These are phyloP conservation scores for Tachuris rubrigastra DNA, from an alignment of 2,113 vertebrate species.

Conservation along the genomic window DNA sequence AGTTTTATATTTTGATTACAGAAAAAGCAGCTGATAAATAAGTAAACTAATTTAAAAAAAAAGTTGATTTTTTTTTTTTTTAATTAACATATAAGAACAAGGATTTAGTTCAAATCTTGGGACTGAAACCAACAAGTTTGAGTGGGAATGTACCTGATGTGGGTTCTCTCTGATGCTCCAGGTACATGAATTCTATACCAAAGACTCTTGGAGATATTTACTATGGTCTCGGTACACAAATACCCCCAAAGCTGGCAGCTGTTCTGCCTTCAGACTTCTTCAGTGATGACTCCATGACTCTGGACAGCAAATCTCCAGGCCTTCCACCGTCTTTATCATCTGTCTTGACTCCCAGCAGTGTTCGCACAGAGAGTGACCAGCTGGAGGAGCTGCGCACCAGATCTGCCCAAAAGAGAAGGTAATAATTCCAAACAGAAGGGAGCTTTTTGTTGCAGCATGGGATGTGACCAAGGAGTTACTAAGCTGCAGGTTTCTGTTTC, in stretches of 20 bases:
- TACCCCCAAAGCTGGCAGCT: slow-evolving; percentile 83
- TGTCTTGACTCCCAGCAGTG: slow-evolving; percentile 21
- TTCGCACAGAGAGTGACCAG: slow-evolving; percentile 65
- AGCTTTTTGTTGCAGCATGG: not conserved
- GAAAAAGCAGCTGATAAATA: not conserved
- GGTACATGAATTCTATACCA: slow-evolving; percentile 83
- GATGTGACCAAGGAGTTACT: not conserved
- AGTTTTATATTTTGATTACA: fast-evolving
- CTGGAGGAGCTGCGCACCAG: slow-evolving; percentile 86
- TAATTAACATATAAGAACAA: not conserved
- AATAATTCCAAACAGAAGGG: not conserved
- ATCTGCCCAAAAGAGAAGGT: slow-evolving; percentile 88
- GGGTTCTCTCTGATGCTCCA: slow-evolving; percentile 38
- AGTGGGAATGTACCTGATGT: not conserved
- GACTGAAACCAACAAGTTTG: not conserved
- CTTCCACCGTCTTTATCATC: slow-evolving; percentile 64
- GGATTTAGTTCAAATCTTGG: not conserved
- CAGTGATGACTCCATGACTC: slow-evolving; percentile 87
- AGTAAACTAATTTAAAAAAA: not conserved
- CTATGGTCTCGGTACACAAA: slow-evolving; percentile 84
- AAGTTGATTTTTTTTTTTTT: not conserved
- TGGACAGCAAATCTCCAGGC: slow-evolving; percentile 80
- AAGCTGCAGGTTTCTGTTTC: not conserved
- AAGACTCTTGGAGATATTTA: slow-evolving; percentile 87
- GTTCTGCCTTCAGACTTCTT: slow-evolving; percentile 90